phyloP scores from a whole-genome alignment of 1,140 invertebrate genomes.

The roundworm (Caenorhabditis elegans) region WBcel235 BX284603.4:8061001-8061500 shows the following conservation, averaged over 20 bases:
- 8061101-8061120: too few species aligned
- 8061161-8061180: neutral
- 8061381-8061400: neutral
- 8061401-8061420: too few species aligned
- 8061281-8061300: conserved; percentile 30
- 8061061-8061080: too few species aligned
- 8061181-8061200: conserved; percentile 26
- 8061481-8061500: conserved; percentile 6
- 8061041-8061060: too few species aligned
- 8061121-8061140: neutral
- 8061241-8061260: neutral
- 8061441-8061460: too few species aligned
- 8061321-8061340: neutral
- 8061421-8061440: too few species aligned
- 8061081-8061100: too few species aligned
- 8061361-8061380: neutral
- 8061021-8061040: too few species aligned
- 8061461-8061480: too few species aligned
- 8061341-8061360: conserved; percentile 25
- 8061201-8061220: neutral
- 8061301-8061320: neutral
- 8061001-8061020: too few species aligned
- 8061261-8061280: neutral
- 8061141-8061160: neutral
- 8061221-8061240: neutral